Conservation (phyloP, 2,797 vertebrate genomes). For the Anniella stebbinsi region DNA sequence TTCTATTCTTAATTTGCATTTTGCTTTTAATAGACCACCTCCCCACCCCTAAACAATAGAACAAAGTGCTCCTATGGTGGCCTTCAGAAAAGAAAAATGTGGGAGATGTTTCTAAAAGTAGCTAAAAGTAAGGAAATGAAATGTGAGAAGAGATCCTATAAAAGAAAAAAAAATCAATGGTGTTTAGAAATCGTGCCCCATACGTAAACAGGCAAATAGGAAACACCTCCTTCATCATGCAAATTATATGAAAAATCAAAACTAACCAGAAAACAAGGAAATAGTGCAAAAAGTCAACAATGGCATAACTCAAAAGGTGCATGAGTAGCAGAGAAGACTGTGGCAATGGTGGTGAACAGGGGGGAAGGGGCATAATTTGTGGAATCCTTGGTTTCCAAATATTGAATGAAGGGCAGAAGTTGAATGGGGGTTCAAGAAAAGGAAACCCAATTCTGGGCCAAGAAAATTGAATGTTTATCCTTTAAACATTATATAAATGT, state of each 20-base stretch:
- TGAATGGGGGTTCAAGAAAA: background rate
- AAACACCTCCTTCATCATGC: conserved; percentile 64
- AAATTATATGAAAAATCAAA: conserved; percentile 51
- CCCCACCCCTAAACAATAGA: conserved; percentile 9
- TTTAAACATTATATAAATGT: background rate
- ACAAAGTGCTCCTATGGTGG: conserved; percentile 43
- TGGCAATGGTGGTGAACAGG: background rate
- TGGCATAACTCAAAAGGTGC: background rate
- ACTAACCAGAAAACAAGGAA: conserved; percentile 46
- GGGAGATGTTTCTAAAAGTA: conserved; percentile 51
- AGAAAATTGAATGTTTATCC: background rate
- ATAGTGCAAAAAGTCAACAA: conserved; percentile 26
- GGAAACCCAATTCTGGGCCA: background rate
- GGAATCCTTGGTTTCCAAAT: background rate
- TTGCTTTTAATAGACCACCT: conserved; percentile 60
- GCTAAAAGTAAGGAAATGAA: conserved; percentile 43
- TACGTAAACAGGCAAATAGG: conserved; percentile 67
- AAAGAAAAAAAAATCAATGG: conserved; percentile 57
- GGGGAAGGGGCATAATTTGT: background rate
- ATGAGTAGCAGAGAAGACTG: background rate
- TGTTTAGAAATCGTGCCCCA: conserved; percentile 57
- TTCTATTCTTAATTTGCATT: conserved; percentile 44
- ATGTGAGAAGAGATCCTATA: conserved; percentile 33
- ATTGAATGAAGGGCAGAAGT: too few species aligned
- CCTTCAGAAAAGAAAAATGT: conserved; percentile 68